Evolutionary conservation across 1,140 invertebrate genomes (phyloP).

Genomic region (Trigoniulus corallinus): DNA sequence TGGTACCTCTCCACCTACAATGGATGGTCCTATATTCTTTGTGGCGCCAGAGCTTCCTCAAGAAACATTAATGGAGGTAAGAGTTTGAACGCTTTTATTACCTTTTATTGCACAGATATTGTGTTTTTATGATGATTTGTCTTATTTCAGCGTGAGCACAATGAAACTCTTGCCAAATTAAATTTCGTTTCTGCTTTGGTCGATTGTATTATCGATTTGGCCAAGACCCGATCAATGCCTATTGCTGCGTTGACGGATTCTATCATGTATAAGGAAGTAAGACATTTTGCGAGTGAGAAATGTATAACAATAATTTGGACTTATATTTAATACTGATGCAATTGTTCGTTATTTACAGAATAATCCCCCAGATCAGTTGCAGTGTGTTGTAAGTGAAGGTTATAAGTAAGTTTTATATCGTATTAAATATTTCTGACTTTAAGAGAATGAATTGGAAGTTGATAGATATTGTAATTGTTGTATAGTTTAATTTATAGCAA

Average conservation of each 20-base stretch:
- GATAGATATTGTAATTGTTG: not conserved
- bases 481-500: not conserved
- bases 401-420: not conserved
- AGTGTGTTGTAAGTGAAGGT: not conserved
- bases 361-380: no score
- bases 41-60: conserved; percentile 79
- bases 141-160: conserved; percentile 55
- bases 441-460: not conserved
- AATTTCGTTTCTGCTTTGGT: conserved; percentile 82
- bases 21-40: conserved; percentile 52
- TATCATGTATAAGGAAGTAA: no score
- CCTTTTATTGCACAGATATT: conserved; percentile 4
- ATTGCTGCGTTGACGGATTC: conserved; percentile 32
- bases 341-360: no score
- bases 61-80: conserved; percentile 79
- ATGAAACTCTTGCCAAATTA: conserved; percentile 80
- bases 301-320: conserved; percentile 9
- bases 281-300: conserved; percentile 7
- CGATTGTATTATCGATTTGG: conserved; percentile 76
- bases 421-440: not conserved
- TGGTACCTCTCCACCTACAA: no score
- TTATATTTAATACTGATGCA: not conserved
- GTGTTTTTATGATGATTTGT: not conserved
- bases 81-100: conserved; percentile 13
- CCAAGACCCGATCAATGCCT: conserved; percentile 53